These are phyloP conservation scores for Ia io DNA, from an alignment of 2,113 vertebrate genomes.

Conservation along the genomic window DNA sequence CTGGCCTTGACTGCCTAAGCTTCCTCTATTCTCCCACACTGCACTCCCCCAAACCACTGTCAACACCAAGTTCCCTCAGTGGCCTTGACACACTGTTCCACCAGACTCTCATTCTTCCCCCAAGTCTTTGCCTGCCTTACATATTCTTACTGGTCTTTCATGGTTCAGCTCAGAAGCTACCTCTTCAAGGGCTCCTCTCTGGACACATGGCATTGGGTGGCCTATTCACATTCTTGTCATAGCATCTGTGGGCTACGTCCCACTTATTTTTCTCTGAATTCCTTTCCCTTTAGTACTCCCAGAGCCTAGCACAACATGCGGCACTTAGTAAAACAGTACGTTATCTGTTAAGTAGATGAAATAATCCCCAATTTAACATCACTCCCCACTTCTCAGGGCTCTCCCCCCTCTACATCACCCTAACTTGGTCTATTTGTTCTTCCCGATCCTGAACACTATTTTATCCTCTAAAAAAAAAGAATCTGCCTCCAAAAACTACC, in stretches of 20 bases:
- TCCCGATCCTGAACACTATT: background rate
- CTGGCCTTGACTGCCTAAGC: background rate
- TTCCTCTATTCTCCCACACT: no score
- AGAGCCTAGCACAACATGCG: background rate
- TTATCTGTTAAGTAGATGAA: background rate
- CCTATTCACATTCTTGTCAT: background rate
- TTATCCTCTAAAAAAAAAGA: background rate
- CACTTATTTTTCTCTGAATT: background rate
- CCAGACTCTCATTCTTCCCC: accelerated
- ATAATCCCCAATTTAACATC: background rate
- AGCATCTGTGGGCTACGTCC: background rate
- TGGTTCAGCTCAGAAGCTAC: background rate
- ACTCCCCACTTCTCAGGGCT: background rate
- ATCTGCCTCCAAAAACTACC: background rate
- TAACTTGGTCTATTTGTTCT: background rate
- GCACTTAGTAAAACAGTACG: background rate
- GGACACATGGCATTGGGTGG: no score
- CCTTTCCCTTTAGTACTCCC: background rate
- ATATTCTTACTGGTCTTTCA: background rate
- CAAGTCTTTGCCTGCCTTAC: background rate
- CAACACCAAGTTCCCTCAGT: background rate
- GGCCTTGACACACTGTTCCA: background rate
- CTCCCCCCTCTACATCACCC: background rate
- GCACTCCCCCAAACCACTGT: accelerated
- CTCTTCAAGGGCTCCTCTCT: background rate